Percentiles rank a stretch among this genome's conserved stretches.
Evolutionary conservation across 2,113 vertebrate species (phyloP).

Genomic region (Bufo bufo): DNA sequence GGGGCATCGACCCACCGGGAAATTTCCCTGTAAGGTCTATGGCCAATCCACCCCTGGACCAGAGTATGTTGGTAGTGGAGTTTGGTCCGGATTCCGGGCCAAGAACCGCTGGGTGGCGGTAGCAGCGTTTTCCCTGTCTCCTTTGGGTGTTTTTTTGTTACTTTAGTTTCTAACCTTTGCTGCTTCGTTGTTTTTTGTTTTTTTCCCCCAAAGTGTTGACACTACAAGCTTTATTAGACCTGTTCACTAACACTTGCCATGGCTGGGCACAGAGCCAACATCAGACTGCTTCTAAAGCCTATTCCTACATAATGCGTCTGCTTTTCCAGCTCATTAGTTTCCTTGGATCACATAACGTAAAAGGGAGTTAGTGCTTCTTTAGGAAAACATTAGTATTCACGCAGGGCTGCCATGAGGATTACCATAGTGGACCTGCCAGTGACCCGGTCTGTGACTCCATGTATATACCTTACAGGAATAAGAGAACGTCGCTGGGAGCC

Average conservation of each 20-base stretch:
- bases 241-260: not conserved
- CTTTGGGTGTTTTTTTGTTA: too few species aligned
- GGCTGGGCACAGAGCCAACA: not conserved
- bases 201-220: too few species aligned
- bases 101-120: too few species aligned
- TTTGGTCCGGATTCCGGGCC: too few species aligned
- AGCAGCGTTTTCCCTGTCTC: too few species aligned
- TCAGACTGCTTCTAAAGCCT: not conserved
- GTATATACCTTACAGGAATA: not conserved
- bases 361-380: not conserved
- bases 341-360: not conserved
- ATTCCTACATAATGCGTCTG: not conserved
- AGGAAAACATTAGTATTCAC: not conserved
- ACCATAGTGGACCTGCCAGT: not conserved
- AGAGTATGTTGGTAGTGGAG: too few species aligned
- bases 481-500: not conserved
- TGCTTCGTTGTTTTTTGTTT: too few species aligned
- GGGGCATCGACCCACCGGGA: too few species aligned
- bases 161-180: too few species aligned
- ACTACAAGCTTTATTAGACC: too few species aligned
- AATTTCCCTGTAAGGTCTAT: too few species aligned
- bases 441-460: not conserved
- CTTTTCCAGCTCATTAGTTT: conserved; percentile 22
- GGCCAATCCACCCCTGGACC: too few species aligned
- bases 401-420: not conserved